phyloP scores from a whole-genome alignment of 2,113 vertebrate genomes.

The Trichomycterus rosablanca region DNA sequence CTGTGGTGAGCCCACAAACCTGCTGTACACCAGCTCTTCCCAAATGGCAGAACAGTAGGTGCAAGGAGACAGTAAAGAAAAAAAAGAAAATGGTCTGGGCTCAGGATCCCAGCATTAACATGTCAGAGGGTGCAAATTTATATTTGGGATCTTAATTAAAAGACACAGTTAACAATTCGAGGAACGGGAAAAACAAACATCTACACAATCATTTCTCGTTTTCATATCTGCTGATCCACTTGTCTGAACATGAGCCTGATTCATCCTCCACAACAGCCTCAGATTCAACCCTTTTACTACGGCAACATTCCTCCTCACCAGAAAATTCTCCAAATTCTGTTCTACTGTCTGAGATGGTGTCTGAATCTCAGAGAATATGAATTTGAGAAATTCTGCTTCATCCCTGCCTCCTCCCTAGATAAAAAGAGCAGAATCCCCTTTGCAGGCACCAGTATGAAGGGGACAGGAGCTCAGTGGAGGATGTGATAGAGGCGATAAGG shows the following conservation, averaged over 20 bases:
- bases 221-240: not conserved
- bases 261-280: not conserved
- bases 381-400: conserved; percentile 6
- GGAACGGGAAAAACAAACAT: too few relatives aligned
- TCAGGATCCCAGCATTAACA: too few relatives aligned
- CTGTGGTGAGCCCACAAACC: too few relatives aligned
- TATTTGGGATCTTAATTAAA: too few relatives aligned
- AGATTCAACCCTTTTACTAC: not conserved
- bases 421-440: conserved; percentile 20
- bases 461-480: conserved; percentile 30
- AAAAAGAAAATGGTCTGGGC: too few relatives aligned
- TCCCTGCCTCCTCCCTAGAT: conserved; percentile 6
- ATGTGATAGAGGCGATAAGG: conserved; percentile 47
- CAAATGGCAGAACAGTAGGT: too few relatives aligned
- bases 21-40: too few relatives aligned
- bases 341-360: not conserved
- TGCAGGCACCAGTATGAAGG: conserved; percentile 24
- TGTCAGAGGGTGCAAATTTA: too few relatives aligned
- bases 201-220: too few relatives aligned
- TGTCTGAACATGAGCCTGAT: conserved; percentile 15
- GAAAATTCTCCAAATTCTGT: not conserved
- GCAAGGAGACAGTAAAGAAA: too few relatives aligned
- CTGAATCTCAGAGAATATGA: conserved; percentile 16
- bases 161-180: too few relatives aligned
- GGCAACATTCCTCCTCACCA: not conserved